Evolutionary conservation across 2,797 vertebrate species (phyloP).

Genomic region (Galago senegalensis): DNA sequence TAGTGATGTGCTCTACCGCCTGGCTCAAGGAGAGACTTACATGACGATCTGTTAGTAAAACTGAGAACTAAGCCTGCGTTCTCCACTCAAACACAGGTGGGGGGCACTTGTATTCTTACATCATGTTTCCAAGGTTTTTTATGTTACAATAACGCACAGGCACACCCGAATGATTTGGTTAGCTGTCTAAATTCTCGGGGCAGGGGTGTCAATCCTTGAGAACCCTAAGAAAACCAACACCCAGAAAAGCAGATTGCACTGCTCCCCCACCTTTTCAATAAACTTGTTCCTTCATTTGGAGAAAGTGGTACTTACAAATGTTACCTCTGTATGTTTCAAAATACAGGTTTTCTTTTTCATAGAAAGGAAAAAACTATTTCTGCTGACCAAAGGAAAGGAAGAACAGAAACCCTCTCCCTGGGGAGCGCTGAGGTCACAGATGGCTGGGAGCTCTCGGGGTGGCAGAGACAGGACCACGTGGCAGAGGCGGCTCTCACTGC

Average conservation of each 20-base stretch:
- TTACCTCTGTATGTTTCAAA: background rate
- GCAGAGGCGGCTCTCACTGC: background rate
- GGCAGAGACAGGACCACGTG: rapidly evolving
- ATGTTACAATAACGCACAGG: background rate
- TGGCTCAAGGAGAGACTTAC: rapidly evolving
- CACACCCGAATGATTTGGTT: background rate
- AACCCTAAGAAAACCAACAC: background rate
- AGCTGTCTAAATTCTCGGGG: background rate
- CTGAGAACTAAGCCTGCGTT: background rate
- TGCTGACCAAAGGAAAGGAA: background rate
- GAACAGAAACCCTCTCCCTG: background rate
- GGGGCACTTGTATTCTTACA: background rate
- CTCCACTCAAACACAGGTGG: too few species aligned
- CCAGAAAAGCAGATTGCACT: background rate
- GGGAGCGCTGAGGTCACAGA: background rate
- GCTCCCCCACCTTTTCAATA: background rate
- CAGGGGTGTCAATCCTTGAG: background rate
- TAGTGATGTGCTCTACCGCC: too few species aligned
- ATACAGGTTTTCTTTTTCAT: background rate
- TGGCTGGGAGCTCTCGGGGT: too few species aligned
- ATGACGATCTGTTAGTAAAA: background rate
- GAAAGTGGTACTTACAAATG: background rate
- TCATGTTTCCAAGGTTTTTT: too few species aligned
- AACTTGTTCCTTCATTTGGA: too few species aligned
- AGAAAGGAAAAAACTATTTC: background rate